Evolutionary conservation across 2,113 vertebrate species (phyloP), one percentile per base, ranked within the genome.

Genomic region (Lathamus discolor): DNA sequence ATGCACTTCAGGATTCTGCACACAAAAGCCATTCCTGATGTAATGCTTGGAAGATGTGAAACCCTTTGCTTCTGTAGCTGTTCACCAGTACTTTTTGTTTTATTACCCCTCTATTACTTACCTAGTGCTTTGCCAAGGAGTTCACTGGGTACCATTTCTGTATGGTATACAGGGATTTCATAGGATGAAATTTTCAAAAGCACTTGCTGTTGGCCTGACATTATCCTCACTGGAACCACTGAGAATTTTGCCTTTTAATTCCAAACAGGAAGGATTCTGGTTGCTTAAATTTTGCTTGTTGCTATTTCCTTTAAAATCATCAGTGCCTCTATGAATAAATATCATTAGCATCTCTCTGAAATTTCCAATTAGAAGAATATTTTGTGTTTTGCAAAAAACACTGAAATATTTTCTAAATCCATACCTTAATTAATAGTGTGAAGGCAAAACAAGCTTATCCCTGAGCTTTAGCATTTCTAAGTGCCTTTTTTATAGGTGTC

Each of bases 71-170:
- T 86, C 28, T 73, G 28, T 23, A 41, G 11, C 24, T 49, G 10
- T 44, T 91, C 25, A 52, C 2, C 0, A 2, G 4, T 19, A 82
- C 6, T 61, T 52, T 35, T 55, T 66, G 13, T 68, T 68, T 70
- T 64, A 22, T 23, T 62, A 9, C 0, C 0, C 11, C 23, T 74
- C 13, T 73, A 0, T 52, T 68, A 64, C 28, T 57, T 35, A 19
- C 1, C 16, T n/a, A 33, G 13, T 20, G 20, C 19, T 86, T 62
- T 83, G 23, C 29, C 13, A 37, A 41, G 23, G 17, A 27, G 5
- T 54, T 73, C 10, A 11, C 13, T 49, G 19, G 6, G 18, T 39
- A n/a, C 8, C 4, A 0, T 27, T 92, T 92, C 22, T 63, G 4
- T 51, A 29, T 24, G 25, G 3, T 22, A 17, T 8, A 10, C 17